Percentiles rank a stretch among this genome's conserved stretches.
Evolutionary conservation across 1,140 invertebrate species (phyloP).

Genomic region (Dendrolimus kikuchii): DNA sequence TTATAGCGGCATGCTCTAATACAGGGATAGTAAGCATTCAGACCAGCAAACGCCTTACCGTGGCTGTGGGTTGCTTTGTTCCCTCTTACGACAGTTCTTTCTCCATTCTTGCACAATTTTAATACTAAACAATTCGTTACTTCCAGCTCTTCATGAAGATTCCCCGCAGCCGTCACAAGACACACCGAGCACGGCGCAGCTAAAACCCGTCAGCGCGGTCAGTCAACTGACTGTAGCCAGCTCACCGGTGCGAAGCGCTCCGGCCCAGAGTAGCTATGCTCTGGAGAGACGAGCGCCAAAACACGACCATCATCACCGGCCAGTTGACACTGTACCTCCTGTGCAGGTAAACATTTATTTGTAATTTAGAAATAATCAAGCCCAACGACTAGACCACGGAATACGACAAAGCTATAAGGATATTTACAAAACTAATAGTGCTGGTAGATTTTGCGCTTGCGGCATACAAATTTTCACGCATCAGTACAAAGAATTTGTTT

Average conservation of each 20-base stretch:
- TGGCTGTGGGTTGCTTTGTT: too few species aligned
- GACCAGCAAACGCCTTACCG: too few species aligned
- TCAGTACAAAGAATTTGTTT: too few species aligned
- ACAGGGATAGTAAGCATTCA: too few species aligned
- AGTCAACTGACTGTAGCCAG: constrained; percentile 70
- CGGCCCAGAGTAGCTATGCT: constrained; percentile 72
- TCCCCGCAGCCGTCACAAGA: constrained; percentile 45
- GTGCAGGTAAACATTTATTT: constrained; percentile 18
- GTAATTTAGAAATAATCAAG: too few species aligned
- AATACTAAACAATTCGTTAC: neutral
- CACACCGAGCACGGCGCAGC: constrained; percentile 74
- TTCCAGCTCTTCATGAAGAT: constrained; percentile 42
- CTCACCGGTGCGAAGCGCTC: constrained; percentile 75
- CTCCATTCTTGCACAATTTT: too few species aligned
- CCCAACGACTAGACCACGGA: too few species aligned
- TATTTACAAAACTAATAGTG: neutral
- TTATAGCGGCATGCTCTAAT: too few species aligned
- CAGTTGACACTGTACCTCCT: constrained; percentile 28
- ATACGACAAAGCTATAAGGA: neutral
- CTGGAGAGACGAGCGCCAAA: constrained; percentile 47
- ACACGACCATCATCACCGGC: constrained; percentile 39
- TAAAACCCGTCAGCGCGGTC: constrained; percentile 64
- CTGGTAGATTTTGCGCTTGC: too few species aligned
- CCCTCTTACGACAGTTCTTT: too few species aligned
- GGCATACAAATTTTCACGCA: too few species aligned